Conservation (phyloP, 2,888 invertebrate species). For the Drosophila mettleri region DNA sequence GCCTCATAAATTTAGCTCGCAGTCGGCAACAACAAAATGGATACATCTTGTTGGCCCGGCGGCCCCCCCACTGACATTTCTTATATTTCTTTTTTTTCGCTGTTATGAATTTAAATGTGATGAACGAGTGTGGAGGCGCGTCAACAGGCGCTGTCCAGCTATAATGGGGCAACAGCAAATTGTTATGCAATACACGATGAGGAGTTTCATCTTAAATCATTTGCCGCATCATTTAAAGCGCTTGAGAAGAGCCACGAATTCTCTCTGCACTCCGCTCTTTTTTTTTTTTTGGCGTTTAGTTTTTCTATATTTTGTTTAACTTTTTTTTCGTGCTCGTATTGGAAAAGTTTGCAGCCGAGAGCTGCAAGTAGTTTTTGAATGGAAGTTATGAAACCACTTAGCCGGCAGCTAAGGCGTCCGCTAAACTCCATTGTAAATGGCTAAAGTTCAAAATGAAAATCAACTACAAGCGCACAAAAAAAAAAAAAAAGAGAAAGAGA, state of each 20-base stretch:
- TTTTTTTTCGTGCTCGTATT: constrained; percentile 38
- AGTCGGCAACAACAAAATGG: constrained; percentile 46
- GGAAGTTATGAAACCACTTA: constrained; percentile 65
- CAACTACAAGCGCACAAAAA: constrained; percentile 29
- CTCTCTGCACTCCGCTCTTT: constrained; percentile 9
- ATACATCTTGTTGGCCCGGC: constrained; percentile 12
- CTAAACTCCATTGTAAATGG: constrained; percentile 30
- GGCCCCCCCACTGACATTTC: constrained; percentile 9
- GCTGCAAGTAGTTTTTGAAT: constrained; percentile 50
- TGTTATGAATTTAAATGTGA: constrained; percentile 77
- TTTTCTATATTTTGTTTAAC: not conserved
- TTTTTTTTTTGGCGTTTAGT: not conserved
- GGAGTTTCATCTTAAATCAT: constrained; percentile 62
- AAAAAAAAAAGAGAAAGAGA: constrained; percentile 4
- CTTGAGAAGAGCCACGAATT: constrained; percentile 18
- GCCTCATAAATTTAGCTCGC: constrained; percentile 66
- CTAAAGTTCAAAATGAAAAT: constrained; percentile 17
- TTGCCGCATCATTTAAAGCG: constrained; percentile 54
- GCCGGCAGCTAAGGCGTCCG: constrained; percentile 22
- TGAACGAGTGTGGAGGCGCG: constrained; percentile 51
- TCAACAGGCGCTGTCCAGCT: constrained; percentile 38
- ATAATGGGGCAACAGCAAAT: constrained; percentile 36
- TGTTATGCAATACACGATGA: constrained; percentile 59
- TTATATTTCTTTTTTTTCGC: constrained; percentile 15
- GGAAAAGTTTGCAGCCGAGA: constrained; percentile 47